Base-by-base conservation (phyloP, 2,888 invertebrate genomes). In the Drosophila fulvimacula region DNA sequence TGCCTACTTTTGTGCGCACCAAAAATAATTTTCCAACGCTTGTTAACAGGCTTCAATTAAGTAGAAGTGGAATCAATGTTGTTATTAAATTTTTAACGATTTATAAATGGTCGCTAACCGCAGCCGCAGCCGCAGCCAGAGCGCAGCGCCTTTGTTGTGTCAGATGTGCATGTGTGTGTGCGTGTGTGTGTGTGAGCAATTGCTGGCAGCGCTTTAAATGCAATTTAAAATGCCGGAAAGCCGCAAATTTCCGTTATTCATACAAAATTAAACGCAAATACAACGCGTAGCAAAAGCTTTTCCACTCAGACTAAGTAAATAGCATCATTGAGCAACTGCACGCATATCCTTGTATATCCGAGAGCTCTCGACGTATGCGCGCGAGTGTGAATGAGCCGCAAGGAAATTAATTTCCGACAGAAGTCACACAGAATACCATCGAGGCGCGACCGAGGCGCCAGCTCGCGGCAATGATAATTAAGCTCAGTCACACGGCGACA, bases 391-490 rank as follows among this genome's bases (percentile, higher is more conserved):
- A 53, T 48, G 56, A 59, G 69, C 76, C 71, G 64, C 72, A 71
- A 81, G 84, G 85, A 88, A 88, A 88, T 88, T 88, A 88, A 89
- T 88, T 89, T 88, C 89, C 87, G 88, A 82, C 86, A 86, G 83
- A 88, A 89, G 83, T 88, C 87, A 89, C 83, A 88, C 83, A 82
- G 76, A 79, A 80, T 71, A 74, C 69, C 82, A 88, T 65, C 71
- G 76, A 76, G 75, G 21, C 72, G 52, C 72, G 41, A 53, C 71
- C 57, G 59, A 71, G 62, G 73, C 75, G 80, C 72, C 79, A 76
- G 70, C 73, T 76, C 69, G 72, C 81, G 73, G 75, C 83, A 76
- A 73, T 72, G 83, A 85, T 88, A 88, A 89, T 88, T 88, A 88
- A 87, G 81, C 82, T 60, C 66, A 73, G 73, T 70, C 80, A 80